A percentile compares a stretch with the other conserved stretches of the same genome.
phyloP scores from a whole-genome alignment of 2,797 vertebrate species.

The Phoebastria nigripes region DNA sequence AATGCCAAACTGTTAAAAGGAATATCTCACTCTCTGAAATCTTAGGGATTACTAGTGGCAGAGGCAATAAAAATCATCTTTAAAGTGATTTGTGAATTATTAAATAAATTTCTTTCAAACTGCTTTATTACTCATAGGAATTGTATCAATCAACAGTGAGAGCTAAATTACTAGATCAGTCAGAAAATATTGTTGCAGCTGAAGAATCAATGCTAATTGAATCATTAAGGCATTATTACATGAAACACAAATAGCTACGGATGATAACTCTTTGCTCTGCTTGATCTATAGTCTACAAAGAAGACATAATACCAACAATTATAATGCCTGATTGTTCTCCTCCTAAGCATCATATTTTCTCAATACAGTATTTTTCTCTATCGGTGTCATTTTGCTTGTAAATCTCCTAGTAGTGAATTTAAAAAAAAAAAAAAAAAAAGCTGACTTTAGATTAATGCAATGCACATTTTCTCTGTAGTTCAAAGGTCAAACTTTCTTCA shows the following conservation, averaged over 20 bases:
- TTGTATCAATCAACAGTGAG: constrained; percentile 70
- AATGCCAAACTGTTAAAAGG: neutral
- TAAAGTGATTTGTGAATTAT: constrained; percentile 58
- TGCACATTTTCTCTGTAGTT: neutral
- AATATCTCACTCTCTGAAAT: neutral
- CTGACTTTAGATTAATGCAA: neutral
- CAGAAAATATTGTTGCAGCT: constrained; percentile 71
- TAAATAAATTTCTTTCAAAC: constrained; percentile 61
- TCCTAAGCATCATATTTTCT: neutral
- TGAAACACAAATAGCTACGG: constrained; percentile 51
- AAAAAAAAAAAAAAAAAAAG: neutral
- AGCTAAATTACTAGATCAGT: constrained; percentile 70
- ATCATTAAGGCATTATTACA: constrained; percentile 71
- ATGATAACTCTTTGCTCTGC: constrained; percentile 24
- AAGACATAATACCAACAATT: neutral
- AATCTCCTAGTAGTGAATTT: neutral
- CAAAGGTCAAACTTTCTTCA: neutral
- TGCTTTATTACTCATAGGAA: constrained; percentile 68
- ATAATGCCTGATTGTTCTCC: neutral
- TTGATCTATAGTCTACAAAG: constrained; percentile 33
- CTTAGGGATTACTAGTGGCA: constrained; percentile 14
- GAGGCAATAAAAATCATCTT: constrained; percentile 51
- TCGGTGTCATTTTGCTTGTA: neutral
- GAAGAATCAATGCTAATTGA: constrained; percentile 75
- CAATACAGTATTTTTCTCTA: neutral